These are phyloP conservation scores for Aporophyla lueneburgensis DNA, from an alignment of 2,888 invertebrate species.

Conservation along the genomic window DNA sequence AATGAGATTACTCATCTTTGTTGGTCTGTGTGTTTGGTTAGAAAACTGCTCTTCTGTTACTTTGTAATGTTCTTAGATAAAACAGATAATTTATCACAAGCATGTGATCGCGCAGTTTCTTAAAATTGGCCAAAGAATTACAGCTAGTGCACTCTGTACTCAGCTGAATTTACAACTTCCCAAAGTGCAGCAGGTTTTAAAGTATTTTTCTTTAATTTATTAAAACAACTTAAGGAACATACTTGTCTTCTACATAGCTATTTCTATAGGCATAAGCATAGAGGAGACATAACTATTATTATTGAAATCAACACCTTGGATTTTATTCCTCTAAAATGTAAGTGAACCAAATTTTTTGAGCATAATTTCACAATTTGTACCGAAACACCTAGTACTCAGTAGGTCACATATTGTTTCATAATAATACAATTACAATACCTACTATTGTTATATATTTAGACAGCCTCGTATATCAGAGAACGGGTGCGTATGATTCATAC, in stretches of 20 bases:
- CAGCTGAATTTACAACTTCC: neutral
- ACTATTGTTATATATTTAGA: conserved; percentile 37
- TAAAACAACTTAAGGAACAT: neutral
- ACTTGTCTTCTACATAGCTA: neutral
- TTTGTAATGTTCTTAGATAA: neutral
- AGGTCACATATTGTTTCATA: conserved; percentile 34
- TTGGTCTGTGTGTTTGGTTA: conserved; percentile 22
- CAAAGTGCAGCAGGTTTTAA: neutral
- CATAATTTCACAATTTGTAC: neutral
- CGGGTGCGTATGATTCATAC: conserved; percentile 50
- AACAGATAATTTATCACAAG: neutral
- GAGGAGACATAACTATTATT: neutral
- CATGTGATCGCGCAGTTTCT: neutral
- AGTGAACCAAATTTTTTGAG: neutral
- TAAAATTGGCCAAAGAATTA: neutral
- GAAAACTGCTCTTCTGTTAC: conserved; percentile 15
- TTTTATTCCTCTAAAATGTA: neutral
- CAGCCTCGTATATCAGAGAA: conserved; percentile 14
- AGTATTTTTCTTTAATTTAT: neutral
- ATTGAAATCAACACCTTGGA: neutral
- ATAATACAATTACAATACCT: conserved; percentile 16
- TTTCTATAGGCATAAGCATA: neutral
- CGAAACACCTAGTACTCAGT: conserved; percentile 16
- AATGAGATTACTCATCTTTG: conserved; percentile 29
- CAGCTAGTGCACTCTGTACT: conserved; percentile 4